Percentiles rank a stretch among this genome's conserved stretches.
Conservation (phyloP, 2,797 vertebrate species). For the Monodelphis domestica region DNA sequence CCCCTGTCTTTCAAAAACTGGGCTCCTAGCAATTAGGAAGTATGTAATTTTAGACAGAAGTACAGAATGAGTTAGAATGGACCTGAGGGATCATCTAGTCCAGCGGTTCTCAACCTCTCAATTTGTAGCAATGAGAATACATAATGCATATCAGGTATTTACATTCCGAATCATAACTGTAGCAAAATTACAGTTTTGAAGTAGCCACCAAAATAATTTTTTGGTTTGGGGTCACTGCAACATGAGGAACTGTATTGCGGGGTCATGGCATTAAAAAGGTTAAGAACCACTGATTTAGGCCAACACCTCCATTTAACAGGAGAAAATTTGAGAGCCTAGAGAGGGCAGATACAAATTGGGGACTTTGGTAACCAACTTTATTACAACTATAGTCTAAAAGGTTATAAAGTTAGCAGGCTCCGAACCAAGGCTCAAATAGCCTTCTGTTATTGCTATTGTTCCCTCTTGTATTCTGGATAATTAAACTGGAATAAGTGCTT, state of each 20-base stretch:
- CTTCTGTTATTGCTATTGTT: background rate
- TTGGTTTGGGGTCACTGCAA: no score
- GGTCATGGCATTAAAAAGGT: no score
- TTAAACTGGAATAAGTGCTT: background rate
- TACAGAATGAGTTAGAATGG: background rate
- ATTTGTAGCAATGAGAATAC: no score
- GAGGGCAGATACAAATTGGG: background rate
- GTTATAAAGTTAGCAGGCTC: background rate
- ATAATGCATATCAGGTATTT: no score
- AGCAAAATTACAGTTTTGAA: no score
- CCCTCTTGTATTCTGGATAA: background rate
- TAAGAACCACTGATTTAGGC: no score
- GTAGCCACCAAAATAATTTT: no score
- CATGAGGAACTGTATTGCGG: no score
- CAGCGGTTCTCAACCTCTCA: no score
- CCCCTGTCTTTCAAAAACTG: background rate
- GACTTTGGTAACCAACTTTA: background rate
- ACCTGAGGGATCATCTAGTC: background rate
- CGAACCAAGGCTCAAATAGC: background rate
- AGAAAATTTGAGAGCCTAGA: background rate
- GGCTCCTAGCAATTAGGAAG: background rate
- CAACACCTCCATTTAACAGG: background rate
- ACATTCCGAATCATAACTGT: no score
- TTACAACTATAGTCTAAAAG: background rate
- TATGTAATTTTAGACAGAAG: background rate